phyloP scores from a whole-genome alignment of 2,888 invertebrate species.

The Hedychridium roseum region DNA sequence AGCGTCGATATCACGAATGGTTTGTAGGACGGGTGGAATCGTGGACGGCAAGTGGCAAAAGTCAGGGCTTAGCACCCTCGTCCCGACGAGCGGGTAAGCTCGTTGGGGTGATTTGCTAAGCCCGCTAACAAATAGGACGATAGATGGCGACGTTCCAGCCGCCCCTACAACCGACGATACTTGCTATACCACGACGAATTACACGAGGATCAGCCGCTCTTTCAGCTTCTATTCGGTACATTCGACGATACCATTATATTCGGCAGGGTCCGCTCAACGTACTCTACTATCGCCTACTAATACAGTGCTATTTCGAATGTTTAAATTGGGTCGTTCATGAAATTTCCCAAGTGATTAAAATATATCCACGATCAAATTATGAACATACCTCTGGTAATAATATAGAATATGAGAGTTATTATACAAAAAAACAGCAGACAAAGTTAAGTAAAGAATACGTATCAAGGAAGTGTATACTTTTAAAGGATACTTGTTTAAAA shows the following conservation, averaged over 20 bases:
- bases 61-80: conserved; percentile 59
- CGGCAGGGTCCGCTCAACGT: too few species aligned
- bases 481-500: too few species aligned
- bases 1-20: conserved; percentile 30
- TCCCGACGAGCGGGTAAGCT: conserved; percentile 56
- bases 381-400: too few species aligned
- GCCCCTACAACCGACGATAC: conserved; percentile 19
- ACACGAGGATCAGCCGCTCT: conserved; percentile 57
- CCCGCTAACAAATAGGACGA: conserved; percentile 63
- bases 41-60: conserved; percentile 33
- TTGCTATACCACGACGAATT: conserved; percentile 48
- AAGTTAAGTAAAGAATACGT: too few species aligned
- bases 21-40: conserved; percentile 13
- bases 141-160: conserved; percentile 59
- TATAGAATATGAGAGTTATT: too few species aligned
- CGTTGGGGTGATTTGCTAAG: conserved; percentile 63
- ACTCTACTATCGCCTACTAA: too few species aligned
- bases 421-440: too few species aligned
- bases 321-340: too few species aligned
- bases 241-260: conserved; percentile 41
- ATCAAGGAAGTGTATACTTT: too few species aligned
- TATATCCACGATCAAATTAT: too few species aligned
- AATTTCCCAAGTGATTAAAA: too few species aligned
- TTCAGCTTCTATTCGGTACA: conserved; percentile 58
- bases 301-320: too few species aligned